phyloP scores from a whole-genome alignment of 2,888 invertebrate species.

The Hypena proboscidalis region DNA sequence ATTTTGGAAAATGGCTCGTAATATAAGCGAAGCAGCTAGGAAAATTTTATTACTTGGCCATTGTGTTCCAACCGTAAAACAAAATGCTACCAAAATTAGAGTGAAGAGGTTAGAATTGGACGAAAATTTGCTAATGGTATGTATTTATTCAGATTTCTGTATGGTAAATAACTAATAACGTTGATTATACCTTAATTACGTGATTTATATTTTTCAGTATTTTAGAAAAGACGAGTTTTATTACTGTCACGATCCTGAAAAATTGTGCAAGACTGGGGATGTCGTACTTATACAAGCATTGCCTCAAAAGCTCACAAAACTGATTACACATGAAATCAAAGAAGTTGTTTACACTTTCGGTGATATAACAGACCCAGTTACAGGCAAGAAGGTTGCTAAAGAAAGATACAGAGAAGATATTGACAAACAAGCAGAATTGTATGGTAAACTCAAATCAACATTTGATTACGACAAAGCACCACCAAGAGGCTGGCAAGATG shows the following conservation, averaged over 20 bases:
- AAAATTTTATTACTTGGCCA: slow-evolving; percentile 89
- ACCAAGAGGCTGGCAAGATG: slow-evolving; percentile 92
- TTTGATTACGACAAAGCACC: slow-evolving; percentile 93
- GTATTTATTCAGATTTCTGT: slow-evolving; percentile 16
- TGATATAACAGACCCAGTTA: slow-evolving; percentile 94
- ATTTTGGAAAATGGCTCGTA: slow-evolving; percentile 73
- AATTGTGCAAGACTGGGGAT: slow-evolving; percentile 92
- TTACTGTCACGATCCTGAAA: slow-evolving; percentile 92
- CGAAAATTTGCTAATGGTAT: slow-evolving; percentile 91
- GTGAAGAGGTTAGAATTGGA: slow-evolving; percentile 91
- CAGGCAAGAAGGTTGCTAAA: slow-evolving; percentile 91
- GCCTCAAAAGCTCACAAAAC: slow-evolving; percentile 89
- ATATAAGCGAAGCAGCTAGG: slow-evolving; percentile 72
- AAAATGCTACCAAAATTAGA: slow-evolving; percentile 91
- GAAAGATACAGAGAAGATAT: slow-evolving; percentile 91
- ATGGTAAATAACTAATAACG: neutral
- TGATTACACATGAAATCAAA: slow-evolving; percentile 92
- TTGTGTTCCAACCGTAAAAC: slow-evolving; percentile 91
- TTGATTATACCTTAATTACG: too few relatives aligned
- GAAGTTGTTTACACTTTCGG: slow-evolving; percentile 93
- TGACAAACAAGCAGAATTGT: slow-evolving; percentile 87
- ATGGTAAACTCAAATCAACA: slow-evolving; percentile 87
- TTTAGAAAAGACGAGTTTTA: slow-evolving; percentile 90
- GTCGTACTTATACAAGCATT: slow-evolving; percentile 91
- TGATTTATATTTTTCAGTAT: slow-evolving; percentile 85